Evolutionary conservation across 2,888 invertebrate species (phyloP), one percentile per base, ranked within the genome.

Genomic region (Acleris cristana): DNA sequence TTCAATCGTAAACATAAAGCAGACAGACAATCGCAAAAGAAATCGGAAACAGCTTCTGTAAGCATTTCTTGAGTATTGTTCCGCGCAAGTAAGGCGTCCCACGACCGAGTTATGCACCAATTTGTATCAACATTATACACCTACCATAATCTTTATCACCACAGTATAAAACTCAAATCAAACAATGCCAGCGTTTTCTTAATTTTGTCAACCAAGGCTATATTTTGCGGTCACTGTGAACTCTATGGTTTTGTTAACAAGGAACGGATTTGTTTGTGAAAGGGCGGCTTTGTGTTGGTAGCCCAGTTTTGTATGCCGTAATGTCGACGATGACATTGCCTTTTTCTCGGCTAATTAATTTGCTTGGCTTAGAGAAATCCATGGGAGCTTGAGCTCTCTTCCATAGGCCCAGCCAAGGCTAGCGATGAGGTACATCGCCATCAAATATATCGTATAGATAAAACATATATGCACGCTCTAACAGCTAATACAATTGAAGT

Each of bases 321-420:
- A 77, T 77, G 82, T 76, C 49, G 67, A 76, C 83, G 84, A 87
- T 83, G 87, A 87, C 87, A 86, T 81, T 81, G 78, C 70, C 79
- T 70, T 80, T 85, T 83, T 79, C 79, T 79, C 70, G 64, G 74
- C 72, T 86, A 86, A 87, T 87, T 87, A 87, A 87, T 88, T 87
- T 79, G 81, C 80, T 80, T 69, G 76, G 83, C 80, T 84, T 76
- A 82, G 88, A 85, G 87, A 88, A 88, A 88, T 86, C 87, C 75
- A 85, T 85, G 85, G 77, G 84, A 85, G 79, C 73, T 74, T 26
- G 40, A 65, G 60, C 60, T 57, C 54, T 59, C 40, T 54, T 65
- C 53, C 26, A 18, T 44, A 57, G 49, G 55, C 61, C 45, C 44
- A 60, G 26, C 30, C 70, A 72, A 72, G 70, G 70, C 55, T 69